Percentiles rank a stretch among this genome's conserved stretches.
These are phyloP conservation scores for Indri indri DNA, from an alignment of 2,113 vertebrate genomes.

Conservation along the genomic window DNA sequence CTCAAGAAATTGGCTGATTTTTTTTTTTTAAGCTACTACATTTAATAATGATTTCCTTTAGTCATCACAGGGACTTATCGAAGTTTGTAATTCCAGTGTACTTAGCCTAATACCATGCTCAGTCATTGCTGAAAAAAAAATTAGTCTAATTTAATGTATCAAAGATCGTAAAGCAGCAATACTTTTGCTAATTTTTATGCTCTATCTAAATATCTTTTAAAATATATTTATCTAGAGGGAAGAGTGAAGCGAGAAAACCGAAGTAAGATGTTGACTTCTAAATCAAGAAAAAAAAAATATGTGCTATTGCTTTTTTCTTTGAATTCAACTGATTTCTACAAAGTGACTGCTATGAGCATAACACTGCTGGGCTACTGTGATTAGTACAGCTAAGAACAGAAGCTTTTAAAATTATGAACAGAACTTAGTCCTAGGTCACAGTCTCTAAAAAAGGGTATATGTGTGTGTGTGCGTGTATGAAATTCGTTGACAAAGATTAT, in stretches of 20 bases:
- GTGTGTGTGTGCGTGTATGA: not conserved
- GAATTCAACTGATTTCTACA: not conserved
- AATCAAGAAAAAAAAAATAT: not conserved
- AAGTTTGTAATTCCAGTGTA: not conserved
- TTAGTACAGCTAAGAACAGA: not conserved
- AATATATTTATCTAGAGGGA: not conserved
- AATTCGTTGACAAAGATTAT: not conserved
- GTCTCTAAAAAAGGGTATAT: not conserved
- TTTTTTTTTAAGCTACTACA: not conserved
- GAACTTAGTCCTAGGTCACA: not conserved
- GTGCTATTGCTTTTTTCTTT: not conserved
- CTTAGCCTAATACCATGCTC: not conserved
- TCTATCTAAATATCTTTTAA: not conserved
- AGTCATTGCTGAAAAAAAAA: not conserved
- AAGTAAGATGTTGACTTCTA: not conserved
- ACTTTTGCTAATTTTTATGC: not conserved
- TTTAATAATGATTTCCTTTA: not conserved
- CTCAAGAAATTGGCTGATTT: not conserved
- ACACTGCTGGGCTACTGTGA: not conserved
- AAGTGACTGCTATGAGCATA: not conserved
- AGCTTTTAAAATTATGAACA: not conserved
- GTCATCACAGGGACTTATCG: not conserved
- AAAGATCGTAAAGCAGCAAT: not conserved
- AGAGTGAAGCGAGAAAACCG: not conserved
- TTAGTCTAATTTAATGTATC: not conserved